phyloP scores from a whole-genome alignment of 1,140 invertebrate species.

The Zeugodacus cucurbitae region DNA sequence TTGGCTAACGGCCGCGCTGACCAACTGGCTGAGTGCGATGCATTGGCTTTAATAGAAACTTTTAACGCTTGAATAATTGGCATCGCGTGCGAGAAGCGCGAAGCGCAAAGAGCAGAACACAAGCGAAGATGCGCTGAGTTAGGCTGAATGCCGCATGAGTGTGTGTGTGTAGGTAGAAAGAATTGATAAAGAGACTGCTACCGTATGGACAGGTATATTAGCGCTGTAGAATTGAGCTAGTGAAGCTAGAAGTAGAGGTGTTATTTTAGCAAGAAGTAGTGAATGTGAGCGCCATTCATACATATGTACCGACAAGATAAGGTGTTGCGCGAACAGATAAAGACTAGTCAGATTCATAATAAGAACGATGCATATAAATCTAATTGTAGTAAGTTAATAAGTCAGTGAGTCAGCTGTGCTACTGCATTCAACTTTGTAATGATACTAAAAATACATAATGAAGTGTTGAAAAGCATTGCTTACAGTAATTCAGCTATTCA shows the following conservation, averaged over 20 bases:
- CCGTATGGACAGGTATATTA: not conserved
- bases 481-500: not conserved
- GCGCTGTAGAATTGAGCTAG: not conserved
- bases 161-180: too few species aligned
- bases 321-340: too few species aligned
- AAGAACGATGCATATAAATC: too few species aligned
- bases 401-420: too few species aligned
- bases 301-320: not conserved
- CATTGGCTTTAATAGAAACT: not conserved
- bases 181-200: not conserved
- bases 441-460: too few species aligned
- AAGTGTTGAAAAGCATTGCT: too few species aligned
- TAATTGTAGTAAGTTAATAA: too few species aligned
- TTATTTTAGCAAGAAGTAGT: not conserved
- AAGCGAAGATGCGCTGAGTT: not conserved
- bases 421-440: too few species aligned
- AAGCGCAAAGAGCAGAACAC: not conserved
- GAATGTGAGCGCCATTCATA: not conserved
- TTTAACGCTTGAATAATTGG: constrained; percentile 45
- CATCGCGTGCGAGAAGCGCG: constrained; percentile 36
- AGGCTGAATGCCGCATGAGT: not conserved
- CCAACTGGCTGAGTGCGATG: not conserved
- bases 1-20: constrained; percentile 29
- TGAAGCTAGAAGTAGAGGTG: not conserved
- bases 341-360: too few species aligned